These are phyloP conservation scores for Rhopalosiphum padi DNA, from an alignment of 1,140 invertebrate species.

Conservation along the genomic window DNA sequence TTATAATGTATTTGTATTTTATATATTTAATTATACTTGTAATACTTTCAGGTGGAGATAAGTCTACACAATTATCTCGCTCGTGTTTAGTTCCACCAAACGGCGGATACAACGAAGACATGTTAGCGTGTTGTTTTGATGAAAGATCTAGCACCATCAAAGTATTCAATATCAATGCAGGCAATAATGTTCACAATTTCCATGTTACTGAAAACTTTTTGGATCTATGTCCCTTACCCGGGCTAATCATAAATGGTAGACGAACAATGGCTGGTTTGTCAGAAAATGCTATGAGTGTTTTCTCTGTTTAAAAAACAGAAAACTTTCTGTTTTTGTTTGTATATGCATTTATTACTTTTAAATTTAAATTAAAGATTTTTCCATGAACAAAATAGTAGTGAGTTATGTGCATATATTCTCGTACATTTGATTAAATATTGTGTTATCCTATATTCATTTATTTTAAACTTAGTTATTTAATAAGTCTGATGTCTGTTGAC, in stretches of 20 bases:
- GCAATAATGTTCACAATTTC: neutral
- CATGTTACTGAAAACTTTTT: slow-evolving; percentile 1
- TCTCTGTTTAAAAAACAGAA: neutral
- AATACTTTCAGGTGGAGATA: slow-evolving; percentile 38
- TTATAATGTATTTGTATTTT: neutral
- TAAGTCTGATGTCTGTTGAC: neutral
- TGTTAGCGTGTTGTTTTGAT: neutral
- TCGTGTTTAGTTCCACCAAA: slow-evolving; percentile 20
- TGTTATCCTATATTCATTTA: neutral
- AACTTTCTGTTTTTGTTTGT: neutral
- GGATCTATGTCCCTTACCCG: slow-evolving; percentile 29
- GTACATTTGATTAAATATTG: neutral
- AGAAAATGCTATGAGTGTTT: neutral
- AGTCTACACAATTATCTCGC: neutral
- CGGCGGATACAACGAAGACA: neutral
- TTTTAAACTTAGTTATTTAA: neutral
- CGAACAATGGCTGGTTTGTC: slow-evolving; percentile 35
- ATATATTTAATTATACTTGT: neutral
- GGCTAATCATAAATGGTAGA: neutral
- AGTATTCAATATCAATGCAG: slow-evolving; percentile 3
- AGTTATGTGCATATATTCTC: neutral
- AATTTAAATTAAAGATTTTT: slow-evolving; percentile 26
- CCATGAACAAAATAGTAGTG: neutral
- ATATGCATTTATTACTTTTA: neutral
- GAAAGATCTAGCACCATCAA: neutral